A percentile compares a stretch with the other conserved stretches of the same genome.
Conservation (phyloP, 2,888 invertebrate genomes). For the Steinernema hermaphroditum region DNA sequence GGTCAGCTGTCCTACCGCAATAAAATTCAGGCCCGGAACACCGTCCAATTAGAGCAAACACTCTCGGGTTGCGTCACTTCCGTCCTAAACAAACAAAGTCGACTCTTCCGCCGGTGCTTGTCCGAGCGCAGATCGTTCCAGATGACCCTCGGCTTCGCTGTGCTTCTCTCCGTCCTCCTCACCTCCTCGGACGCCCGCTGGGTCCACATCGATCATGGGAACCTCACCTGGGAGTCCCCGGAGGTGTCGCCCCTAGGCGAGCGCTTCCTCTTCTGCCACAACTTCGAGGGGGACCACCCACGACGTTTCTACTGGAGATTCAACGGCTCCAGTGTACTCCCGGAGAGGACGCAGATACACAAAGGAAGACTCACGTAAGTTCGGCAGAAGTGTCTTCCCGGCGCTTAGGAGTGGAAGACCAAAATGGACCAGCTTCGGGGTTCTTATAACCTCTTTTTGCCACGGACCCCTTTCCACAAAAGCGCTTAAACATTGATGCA, state of each 20-base stretch:
- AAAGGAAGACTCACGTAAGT: background rate
- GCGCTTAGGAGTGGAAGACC: no score
- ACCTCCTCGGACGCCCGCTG: background rate
- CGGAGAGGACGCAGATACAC: conserved; percentile 8
- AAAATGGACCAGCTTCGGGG: no score
- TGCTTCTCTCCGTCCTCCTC: background rate
- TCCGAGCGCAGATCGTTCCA: background rate
- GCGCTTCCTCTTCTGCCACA: background rate
- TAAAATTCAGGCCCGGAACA: no score
- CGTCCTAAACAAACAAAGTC: background rate
- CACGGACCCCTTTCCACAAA: background rate
- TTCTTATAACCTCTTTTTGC: no score
- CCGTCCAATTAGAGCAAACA: conserved; percentile 16
- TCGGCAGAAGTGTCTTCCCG: no score
- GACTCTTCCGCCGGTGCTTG: background rate
- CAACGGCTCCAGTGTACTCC: conserved; percentile 8
- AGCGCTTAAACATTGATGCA: background rate
- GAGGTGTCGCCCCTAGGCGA: background rate
- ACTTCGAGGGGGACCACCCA: background rate
- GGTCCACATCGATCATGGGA: background rate
- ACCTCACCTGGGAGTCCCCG: background rate
- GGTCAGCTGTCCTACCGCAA: background rate
- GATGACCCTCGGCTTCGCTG: background rate
- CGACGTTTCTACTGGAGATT: conserved; percentile 4
- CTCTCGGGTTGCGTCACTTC: conserved; percentile 1